Percentiles rank a stretch among this genome's conserved stretches.
These are phyloP conservation scores for Slavum lentiscoides DNA, from an alignment of 2,888 invertebrate species.

Conservation along the genomic window DNA sequence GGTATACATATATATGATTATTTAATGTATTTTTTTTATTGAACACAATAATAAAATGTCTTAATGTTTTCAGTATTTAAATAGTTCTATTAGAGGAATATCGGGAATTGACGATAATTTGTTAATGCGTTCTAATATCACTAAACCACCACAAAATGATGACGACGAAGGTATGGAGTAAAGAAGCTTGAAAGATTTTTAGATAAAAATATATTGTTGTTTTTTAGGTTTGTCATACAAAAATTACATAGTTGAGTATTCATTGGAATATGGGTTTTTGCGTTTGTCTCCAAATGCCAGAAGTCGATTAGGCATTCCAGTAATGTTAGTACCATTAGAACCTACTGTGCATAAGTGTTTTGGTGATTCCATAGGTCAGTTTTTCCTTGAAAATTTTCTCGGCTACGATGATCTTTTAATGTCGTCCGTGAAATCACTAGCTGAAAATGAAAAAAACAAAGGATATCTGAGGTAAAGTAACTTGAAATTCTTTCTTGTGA, in stretches of 20 bases:
- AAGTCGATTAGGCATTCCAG: constrained; percentile 85
- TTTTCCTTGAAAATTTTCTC: constrained; percentile 87
- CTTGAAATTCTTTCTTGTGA: background rate
- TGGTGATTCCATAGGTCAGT: constrained; percentile 87
- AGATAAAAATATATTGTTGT: too few species aligned
- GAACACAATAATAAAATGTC: background rate
- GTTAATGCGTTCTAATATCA: background rate
- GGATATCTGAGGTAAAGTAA: constrained; percentile 77
- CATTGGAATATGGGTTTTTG: constrained; percentile 94
- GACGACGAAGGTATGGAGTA: constrained; percentile 17
- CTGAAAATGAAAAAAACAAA: constrained; percentile 95
- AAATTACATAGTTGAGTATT: constrained; percentile 96
- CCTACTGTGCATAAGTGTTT: constrained; percentile 88
- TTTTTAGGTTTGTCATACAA: constrained; percentile 68
- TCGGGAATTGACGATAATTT: background rate
- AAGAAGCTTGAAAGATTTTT: background rate
- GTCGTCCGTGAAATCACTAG: constrained; percentile 92
- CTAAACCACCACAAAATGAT: background rate
- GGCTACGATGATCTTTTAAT: constrained; percentile 97
- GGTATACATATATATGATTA: background rate
- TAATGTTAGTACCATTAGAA: constrained; percentile 84
- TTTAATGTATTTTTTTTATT: background rate
- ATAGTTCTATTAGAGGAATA: constrained; percentile 21
- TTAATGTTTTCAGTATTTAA: constrained; percentile 31
- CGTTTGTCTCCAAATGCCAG: constrained; percentile 85